Evolutionary conservation across 2,888 invertebrate species (phyloP).

Genomic region (Drosophila macrospina): DNA sequence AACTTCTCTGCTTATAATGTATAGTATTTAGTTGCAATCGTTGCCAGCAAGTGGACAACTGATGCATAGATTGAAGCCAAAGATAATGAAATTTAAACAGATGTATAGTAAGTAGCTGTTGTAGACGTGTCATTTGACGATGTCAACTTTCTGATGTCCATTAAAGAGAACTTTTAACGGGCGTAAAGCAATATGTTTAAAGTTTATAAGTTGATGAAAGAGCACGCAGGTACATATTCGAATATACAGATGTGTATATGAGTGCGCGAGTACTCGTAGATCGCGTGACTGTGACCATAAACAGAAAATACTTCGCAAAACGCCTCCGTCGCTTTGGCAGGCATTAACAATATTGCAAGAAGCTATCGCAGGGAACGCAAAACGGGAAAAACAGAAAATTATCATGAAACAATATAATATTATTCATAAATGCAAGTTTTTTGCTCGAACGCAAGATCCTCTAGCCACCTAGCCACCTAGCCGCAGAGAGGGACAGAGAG

Average conservation of each 20-base stretch:
- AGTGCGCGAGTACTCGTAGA: slow-evolving; percentile 5
- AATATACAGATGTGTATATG: slow-evolving; percentile 25
- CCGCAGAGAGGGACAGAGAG: not conserved
- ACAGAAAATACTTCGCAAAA: slow-evolving; percentile 80
- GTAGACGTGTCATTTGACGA: slow-evolving; percentile 20
- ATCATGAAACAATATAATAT: slow-evolving; percentile 80
- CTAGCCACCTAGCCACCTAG: slow-evolving; percentile 11
- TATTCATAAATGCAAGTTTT: slow-evolving; percentile 79
- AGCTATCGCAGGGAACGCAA: slow-evolving; percentile 54
- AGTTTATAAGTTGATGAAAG: slow-evolving; percentile 58
- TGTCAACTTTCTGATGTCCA: slow-evolving; percentile 16
- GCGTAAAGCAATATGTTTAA: slow-evolving; percentile 31
- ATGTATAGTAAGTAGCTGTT: not conserved
- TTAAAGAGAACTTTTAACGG: slow-evolving; percentile 31
- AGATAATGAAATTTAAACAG: not conserved
- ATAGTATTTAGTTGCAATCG: too few species aligned
- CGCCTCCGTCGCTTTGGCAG: slow-evolving; percentile 79
- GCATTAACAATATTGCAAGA: slow-evolving; percentile 65
- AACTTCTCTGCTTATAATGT: too few species aligned
- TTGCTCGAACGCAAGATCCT: slow-evolving; percentile 29
- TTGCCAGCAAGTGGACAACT: not conserved
- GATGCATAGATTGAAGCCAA: not conserved
- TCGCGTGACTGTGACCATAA: slow-evolving; percentile 81
- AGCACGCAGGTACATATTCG: slow-evolving; percentile 61
- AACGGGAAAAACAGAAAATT: slow-evolving; percentile 65